These are phyloP conservation scores for Lypha dubia DNA, from an alignment of 2,888 invertebrate species.

Conservation along the genomic window DNA sequence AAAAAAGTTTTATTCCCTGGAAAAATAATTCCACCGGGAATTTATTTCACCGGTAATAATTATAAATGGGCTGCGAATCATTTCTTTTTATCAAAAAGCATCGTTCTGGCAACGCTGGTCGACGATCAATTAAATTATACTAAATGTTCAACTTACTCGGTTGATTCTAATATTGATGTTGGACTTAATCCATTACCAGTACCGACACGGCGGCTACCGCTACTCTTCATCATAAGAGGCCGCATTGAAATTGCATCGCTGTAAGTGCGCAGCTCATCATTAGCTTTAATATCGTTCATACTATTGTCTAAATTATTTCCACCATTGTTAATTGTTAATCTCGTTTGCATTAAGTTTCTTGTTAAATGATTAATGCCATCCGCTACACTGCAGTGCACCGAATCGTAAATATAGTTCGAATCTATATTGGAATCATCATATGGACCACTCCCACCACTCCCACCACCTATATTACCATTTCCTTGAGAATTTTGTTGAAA, in stretches of 20 bases:
- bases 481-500: slow-evolving; percentile 77
- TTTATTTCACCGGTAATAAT: no score
- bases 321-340: slow-evolving; percentile 74
- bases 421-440: slow-evolving; percentile 54
- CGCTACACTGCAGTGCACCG: slow-evolving; percentile 80
- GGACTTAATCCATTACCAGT: slow-evolving; percentile 72
- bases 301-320: slow-evolving; percentile 73
- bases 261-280: slow-evolving; percentile 79
- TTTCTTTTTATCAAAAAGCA: no score
- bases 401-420: slow-evolving; percentile 78
- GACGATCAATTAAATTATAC: not conserved
- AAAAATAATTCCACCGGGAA: no score
- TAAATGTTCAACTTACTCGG: slow-evolving; percentile 80
- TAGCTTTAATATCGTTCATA: slow-evolving; percentile 71
- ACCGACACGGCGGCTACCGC: slow-evolving; percentile 74
- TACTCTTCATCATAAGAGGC: slow-evolving; percentile 80
- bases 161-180: slow-evolving; percentile 73
- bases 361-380: slow-evolving; percentile 83
- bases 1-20: no score
- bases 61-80: no score
- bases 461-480: slow-evolving; percentile 74
- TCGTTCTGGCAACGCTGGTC: not conserved
- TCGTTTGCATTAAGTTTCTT: slow-evolving; percentile 81
- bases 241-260: slow-evolving; percentile 90
- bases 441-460: slow-evolving; percentile 47